These are phyloP conservation scores for Synanthedon formicaeformis DNA, from an alignment of 2,888 invertebrate genomes.

Conservation along the genomic window DNA sequence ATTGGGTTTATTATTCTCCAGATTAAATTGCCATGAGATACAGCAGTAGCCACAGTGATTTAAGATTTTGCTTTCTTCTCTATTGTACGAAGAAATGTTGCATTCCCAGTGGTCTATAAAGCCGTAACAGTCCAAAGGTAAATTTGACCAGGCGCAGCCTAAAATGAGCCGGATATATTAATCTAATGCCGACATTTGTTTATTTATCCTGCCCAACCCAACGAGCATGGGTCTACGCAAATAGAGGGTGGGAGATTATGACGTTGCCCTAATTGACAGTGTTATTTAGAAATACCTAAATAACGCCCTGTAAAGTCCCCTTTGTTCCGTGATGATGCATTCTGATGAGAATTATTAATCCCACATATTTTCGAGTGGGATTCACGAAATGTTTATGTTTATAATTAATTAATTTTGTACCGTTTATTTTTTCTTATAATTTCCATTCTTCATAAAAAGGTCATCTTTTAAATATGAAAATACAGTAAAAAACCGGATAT, in stretches of 20 bases:
- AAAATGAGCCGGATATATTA: constrained; percentile 18
- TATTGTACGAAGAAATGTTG: no score
- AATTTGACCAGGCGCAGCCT: neutral
- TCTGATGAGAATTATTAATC: constrained; percentile 12
- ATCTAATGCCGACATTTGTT: constrained; percentile 36
- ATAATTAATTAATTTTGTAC: neutral
- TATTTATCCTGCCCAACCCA: constrained; percentile 29
- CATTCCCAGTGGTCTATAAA: no score
- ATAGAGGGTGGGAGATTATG: constrained; percentile 52
- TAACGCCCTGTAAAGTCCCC: constrained; percentile 37
- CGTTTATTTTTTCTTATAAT: no score
- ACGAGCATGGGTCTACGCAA: constrained; percentile 14
- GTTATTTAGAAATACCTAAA: constrained; percentile 26
- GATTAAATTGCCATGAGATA: no score
- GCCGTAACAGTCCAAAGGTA: neutral
- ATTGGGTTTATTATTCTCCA: no score
- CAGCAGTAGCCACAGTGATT: no score
- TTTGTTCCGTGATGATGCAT: constrained; percentile 49
- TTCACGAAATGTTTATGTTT: constrained; percentile 1
- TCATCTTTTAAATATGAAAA: no score
- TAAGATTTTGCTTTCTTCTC: no score
- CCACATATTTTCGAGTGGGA: constrained; percentile 18
- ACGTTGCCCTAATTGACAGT: constrained; percentile 58
- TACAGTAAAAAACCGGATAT: no score
- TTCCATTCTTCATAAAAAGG: no score